Conservation (phyloP, 2,113 vertebrate genomes). For the Natator depressus region DNA sequence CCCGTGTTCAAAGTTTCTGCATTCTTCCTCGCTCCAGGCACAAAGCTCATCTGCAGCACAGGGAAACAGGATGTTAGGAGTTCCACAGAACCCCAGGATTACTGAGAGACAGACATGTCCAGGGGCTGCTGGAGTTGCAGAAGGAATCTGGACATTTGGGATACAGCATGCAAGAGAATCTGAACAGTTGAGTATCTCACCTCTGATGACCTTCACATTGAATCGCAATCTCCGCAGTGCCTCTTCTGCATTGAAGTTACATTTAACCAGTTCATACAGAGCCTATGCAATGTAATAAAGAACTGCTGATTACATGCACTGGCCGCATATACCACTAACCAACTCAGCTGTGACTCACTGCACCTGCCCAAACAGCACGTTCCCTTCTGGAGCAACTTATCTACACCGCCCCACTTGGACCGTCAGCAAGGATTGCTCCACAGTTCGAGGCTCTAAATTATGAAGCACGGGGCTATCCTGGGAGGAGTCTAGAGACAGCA, state of each 20-base stretch:
- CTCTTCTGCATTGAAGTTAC: constrained; percentile 93
- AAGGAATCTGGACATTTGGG: not conserved
- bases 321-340: not conserved
- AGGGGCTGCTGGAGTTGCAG: not conserved
- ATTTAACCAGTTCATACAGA: constrained; percentile 95
- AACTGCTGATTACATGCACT: rapidly evolving
- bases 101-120: not conserved
- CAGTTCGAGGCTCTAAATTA: not conserved
- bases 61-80: not conserved
- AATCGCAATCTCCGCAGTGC: constrained; percentile 89
- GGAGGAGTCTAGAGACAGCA: not conserved
- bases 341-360: not conserved
- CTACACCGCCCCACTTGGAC: not conserved
- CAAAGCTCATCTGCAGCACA: constrained; percentile 86
- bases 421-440: not conserved
- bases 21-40: constrained; percentile 94
- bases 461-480: not conserved
- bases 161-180: not conserved
- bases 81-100: rapidly evolving
- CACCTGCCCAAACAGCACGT: rapidly evolving
- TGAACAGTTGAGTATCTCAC: constrained; percentile 72
- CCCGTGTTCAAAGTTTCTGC: constrained; percentile 93
- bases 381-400: not conserved
- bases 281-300: constrained; percentile 78
- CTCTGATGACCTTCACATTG: constrained; percentile 94